Base-by-base conservation (phyloP, 2,888 invertebrate species). In the Caenorhabditis auriculariae region DNA sequence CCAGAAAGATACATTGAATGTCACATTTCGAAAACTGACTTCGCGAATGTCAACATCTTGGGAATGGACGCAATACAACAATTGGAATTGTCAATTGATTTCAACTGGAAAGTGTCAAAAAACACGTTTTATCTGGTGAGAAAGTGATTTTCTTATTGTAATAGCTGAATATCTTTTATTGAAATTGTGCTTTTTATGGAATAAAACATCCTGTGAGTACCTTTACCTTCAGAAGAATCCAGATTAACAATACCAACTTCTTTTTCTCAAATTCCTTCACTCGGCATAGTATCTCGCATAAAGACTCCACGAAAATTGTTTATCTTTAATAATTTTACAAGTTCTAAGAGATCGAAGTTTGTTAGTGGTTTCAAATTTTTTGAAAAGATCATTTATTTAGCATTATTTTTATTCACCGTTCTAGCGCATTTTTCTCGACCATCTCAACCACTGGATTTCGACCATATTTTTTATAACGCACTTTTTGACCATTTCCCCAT, bases 31-130 rank as follows among this genome's bases (percentile, higher is more conserved):
- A 51, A 52, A 37, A 38, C 50, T 19, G 29, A 52, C 28, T 56
- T 53, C 46, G 37, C 21, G 24, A 35, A 56, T 26, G 56, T 51
- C 50, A 56, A 56, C 32, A 52, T 56, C n/a, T 38, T 56, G 15
- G 56, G 56, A 29, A 42, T 42, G 19, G 44, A 56, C n/a, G n/a
- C n/a, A n/a, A n/a, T n/a, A n/a, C 51, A 28, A 43, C 0, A 4
- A 37, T 45, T 56, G 51, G 27, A 52, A 26, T 38, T 56, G 45
- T 51, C 56, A 23, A 56, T 56, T 24, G 21, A 32, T 21, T 19
- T 56, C 24, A 35, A 52, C 45, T 56, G 56, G 56, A n/a, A 43
- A 29, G 41, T 41, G 7, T 41, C 41, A 41, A 38, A 51, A 1
- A 32, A 56, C 9, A 44, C 0, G 27, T 56, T 56, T 38, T 28